A percentile compares a stretch with the other conserved stretches of the same genome.
Conservation (phyloP, 2,113 vertebrate species). For the Physeter macrocephalus region DNA sequence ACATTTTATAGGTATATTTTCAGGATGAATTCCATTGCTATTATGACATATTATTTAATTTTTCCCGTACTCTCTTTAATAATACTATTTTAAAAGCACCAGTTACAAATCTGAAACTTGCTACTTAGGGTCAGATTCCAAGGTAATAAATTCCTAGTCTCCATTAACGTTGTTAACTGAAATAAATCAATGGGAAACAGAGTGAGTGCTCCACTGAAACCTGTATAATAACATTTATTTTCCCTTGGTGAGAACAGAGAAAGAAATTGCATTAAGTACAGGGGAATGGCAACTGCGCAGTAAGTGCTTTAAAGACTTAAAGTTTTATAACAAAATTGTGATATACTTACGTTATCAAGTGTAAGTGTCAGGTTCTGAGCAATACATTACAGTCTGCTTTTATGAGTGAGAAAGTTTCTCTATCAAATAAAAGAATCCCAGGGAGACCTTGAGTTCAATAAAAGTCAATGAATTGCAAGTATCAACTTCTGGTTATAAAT, state of each 20-base stretch:
- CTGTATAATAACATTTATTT: slow-evolving; percentile 69
- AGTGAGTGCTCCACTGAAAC: slow-evolving; percentile 58
- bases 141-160: slow-evolving; percentile 73
- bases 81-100: slow-evolving; percentile 59
- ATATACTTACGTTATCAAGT: slow-evolving; percentile 49
- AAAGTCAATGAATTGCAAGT: neutral
- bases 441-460: neutral
- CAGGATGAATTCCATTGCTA: neutral
- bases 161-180: slow-evolving; percentile 76
- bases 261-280: slow-evolving; percentile 65
- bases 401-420: slow-evolving; percentile 34
- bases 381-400: slow-evolving; percentile 63
- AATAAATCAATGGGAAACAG: slow-evolving; percentile 75
- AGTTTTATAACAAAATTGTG: slow-evolving; percentile 65
- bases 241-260: slow-evolving; percentile 40
- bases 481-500: slow-evolving; percentile 1
- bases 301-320: slow-evolving; percentile 52
- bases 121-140: slow-evolving; percentile 72
- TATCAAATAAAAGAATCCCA: slow-evolving; percentile 15
- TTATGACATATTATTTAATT: neutral
- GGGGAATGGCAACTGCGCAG: slow-evolving; percentile 34
- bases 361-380: slow-evolving; percentile 49
- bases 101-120: slow-evolving; percentile 62
- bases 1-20: neutral
- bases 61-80: neutral